phyloP scores from a whole-genome alignment of 1,140 invertebrate genomes.

The Druon quercuslanigerum region DNA sequence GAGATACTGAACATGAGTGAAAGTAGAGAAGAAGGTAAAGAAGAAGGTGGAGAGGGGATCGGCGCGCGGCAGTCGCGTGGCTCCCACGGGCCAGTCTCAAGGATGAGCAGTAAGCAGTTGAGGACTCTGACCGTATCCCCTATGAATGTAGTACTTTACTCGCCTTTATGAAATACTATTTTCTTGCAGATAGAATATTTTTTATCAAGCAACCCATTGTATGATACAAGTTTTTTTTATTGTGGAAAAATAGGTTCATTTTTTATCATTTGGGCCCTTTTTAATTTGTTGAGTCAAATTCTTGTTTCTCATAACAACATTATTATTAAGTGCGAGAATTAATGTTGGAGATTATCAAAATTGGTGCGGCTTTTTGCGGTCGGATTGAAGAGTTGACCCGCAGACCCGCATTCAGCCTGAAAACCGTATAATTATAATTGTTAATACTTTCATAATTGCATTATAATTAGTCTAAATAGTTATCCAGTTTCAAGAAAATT shows the following conservation, averaged over 20 bases:
- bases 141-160: neutral
- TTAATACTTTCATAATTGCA: no score
- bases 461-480: no score
- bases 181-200: neutral
- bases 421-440: no score
- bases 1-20: conserved; percentile 11
- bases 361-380: no score
- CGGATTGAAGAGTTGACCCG: no score
- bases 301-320: no score
- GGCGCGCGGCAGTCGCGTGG: conserved; percentile 29
- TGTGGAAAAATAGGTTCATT: neutral
- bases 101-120: neutral
- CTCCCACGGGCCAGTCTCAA: conserved; percentile 25
- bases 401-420: no score
- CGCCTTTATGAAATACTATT: conserved; percentile 16
- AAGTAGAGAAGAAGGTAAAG: neutral
- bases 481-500: no score
- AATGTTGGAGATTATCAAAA: no score
- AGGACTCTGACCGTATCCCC: conserved; percentile 8
- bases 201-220: neutral
- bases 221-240: neutral
- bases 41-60: neutral
- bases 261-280: neutral
- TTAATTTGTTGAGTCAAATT: no score
- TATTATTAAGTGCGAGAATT: no score